Conservation (phyloP, 2,888 invertebrate genomes). For the Macrosoma leucophasiata region DNA sequence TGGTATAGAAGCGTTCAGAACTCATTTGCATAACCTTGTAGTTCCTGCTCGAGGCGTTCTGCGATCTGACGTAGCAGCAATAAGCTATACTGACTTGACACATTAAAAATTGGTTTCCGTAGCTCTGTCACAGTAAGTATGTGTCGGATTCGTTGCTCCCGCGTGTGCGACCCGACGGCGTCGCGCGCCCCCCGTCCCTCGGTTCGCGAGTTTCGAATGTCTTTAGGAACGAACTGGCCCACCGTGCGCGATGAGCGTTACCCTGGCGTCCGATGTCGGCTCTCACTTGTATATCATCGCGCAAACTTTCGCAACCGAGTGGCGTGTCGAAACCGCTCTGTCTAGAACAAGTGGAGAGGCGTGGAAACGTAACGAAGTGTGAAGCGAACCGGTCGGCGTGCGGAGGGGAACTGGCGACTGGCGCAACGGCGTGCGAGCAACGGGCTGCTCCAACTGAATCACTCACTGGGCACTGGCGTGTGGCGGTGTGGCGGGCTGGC, state of each 20-base stretch:
- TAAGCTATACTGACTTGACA: conserved; percentile 75
- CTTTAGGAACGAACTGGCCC: conserved; percentile 65
- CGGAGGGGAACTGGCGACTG: conserved; percentile 27
- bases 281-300: conserved; percentile 76
- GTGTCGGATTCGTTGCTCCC: conserved; percentile 56
- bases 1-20: conserved; percentile 76
- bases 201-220: conserved; percentile 65
- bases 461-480: conserved; percentile 20
- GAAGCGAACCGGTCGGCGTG: conserved; percentile 21
- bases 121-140: conserved; percentile 57
- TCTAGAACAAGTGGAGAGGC: conserved; percentile 54
- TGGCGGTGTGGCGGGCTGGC: conserved; percentile 31
- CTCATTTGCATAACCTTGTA: conserved; percentile 77
- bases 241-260: conserved; percentile 72
- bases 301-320: conserved; percentile 71
- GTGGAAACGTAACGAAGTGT: conserved; percentile 25
- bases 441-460: conserved; percentile 30
- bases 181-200: conserved; percentile 68
- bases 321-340: conserved; percentile 66
- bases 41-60: conserved; percentile 72
- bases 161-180: conserved; percentile 68
- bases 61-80: conserved; percentile 75
- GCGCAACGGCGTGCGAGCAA: conserved; percentile 27
- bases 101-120: conserved; percentile 73
- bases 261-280: conserved; percentile 61